phyloP scores from a whole-genome alignment of 2,888 invertebrate genomes.

The Pristionchus exspectatus region DNA sequence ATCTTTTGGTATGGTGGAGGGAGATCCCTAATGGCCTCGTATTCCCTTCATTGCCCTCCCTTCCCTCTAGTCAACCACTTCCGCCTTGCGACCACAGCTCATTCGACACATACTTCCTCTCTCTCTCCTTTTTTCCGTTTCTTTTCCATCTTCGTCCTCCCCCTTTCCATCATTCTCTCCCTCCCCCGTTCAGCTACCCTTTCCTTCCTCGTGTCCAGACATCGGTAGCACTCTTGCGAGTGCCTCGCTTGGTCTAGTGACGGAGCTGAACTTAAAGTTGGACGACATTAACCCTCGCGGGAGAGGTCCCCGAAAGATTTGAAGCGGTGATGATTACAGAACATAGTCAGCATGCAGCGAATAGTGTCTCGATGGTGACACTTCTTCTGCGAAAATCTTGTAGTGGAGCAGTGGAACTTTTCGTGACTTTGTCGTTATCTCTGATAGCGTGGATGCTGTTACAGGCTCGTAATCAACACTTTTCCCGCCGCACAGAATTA shows the following conservation, averaged over 20 bases:
- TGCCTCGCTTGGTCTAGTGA: not conserved
- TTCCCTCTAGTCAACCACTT: not conserved
- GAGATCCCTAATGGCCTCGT: not conserved
- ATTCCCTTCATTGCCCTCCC: not conserved
- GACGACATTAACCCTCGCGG: not conserved
- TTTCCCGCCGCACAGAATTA: not conserved
- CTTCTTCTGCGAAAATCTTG: not conserved
- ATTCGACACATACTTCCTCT: not conserved
- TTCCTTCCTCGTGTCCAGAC: not conserved
- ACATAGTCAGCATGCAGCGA: not conserved
- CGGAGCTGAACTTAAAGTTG: not conserved
- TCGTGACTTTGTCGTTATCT: not conserved
- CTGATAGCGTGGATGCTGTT: not conserved
- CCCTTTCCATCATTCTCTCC: not conserved
- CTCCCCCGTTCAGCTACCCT: not conserved
- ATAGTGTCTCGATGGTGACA: not conserved
- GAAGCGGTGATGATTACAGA: not conserved
- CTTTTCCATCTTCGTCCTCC: not conserved
- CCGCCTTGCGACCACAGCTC: not conserved
- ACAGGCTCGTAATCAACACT: not conserved
- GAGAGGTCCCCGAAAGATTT: not conserved
- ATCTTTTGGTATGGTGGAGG: not conserved
- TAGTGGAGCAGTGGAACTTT: constrained; percentile 4
- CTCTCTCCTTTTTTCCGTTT: not conserved
- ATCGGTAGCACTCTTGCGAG: not conserved